Base-by-base conservation (phyloP, 2,888 invertebrate species). In the Alentia gelatinosa region DNA sequence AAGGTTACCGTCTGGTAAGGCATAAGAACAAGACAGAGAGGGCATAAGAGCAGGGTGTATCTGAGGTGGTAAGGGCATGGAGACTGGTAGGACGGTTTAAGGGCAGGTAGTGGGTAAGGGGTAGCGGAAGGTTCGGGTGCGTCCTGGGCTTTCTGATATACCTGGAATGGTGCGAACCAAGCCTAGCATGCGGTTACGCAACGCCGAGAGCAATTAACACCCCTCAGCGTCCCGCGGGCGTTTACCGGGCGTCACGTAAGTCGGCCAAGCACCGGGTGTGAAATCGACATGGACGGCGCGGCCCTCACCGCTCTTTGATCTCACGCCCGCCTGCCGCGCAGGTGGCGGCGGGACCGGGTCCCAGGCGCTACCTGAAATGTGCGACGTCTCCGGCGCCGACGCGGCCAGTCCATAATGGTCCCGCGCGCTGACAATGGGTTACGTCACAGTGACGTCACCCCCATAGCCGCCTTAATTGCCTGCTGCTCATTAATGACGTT, bases 401-500 rank as follows among this genome's bases (percentile, higher is more conserved):
- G n/a, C n/a, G n/a, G n/a, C n/a, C n/a, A n/a, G n/a, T 56, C 56
- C 56, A n/a, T 56, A 79, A 37, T 79, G 35, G 79, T 12, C 47
- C 63, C 5, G 63, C 15, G 63, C 79, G 39, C 79, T 39, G 79
- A 79, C 79, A 35, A 4, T 23, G 79, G 12, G 79, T 79, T 12
- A 79, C 79, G 79, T 79, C 79, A 79, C 79, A 26, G 39, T 79
- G 79, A 79, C 79, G 39, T 79, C 79, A 79, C 79, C 35, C 12
- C 19, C 26, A 39, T 39, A n/a, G 79, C 79, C 1, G 1, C 37
- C 79, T 79, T 79, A 79, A 79, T 79, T 79, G 79, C n/a, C 37
- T 35, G 35, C 39, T 35, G 79, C 79, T 79, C 79, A 79, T 79
- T 79, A 79, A 15, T 3, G 79, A 4, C 39, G 79, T 39, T 79